These are phyloP conservation scores for Steatocranus sp. DNA, from an alignment of 2,797 vertebrate species.

Conservation along the genomic window DNA sequence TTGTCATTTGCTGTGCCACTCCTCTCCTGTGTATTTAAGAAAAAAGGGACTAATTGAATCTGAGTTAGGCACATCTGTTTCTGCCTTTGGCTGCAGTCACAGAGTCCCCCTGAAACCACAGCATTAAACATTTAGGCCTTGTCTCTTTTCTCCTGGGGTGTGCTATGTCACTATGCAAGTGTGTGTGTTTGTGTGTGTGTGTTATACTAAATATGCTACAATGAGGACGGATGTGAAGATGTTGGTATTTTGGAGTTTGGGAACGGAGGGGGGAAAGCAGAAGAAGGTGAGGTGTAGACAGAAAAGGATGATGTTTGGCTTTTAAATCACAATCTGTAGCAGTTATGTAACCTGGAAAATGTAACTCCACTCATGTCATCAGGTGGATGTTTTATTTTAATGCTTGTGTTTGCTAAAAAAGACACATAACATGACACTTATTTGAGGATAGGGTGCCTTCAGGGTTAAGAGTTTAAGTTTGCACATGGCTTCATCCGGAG, in stretches of 20 bases:
- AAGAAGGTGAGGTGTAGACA: not conserved
- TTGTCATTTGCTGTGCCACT: slow-evolving; percentile 34
- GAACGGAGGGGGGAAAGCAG: not conserved
- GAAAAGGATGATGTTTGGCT: slow-evolving; percentile 34
- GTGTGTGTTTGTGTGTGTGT: not conserved
- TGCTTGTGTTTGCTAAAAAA: slow-evolving; percentile 30
- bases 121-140: slow-evolving; percentile 68
- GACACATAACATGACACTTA: slow-evolving; percentile 26
- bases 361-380: slow-evolving; percentile 9
- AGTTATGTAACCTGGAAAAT: slow-evolving; percentile 41
- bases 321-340: slow-evolving; percentile 52
- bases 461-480: slow-evolving; percentile 34
- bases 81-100: slow-evolving; percentile 66
- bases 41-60: slow-evolving; percentile 64
- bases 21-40: slow-evolving; percentile 27
- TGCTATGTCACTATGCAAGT: slow-evolving; percentile 3
- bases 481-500: slow-evolving; percentile 14
- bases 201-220: slow-evolving; percentile 4
- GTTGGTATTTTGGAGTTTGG: slow-evolving; percentile 24
- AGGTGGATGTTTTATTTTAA: slow-evolving; percentile 13
- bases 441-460: slow-evolving; percentile 32
- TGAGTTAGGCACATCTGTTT: slow-evolving; percentile 66
- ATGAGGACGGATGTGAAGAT: slow-evolving; percentile 38
- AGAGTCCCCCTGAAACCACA: slow-evolving; percentile 67
- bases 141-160: slow-evolving; percentile 37